Conservation (phyloP, 2,888 invertebrate species). For the Trichopria drosophilae region DNA sequence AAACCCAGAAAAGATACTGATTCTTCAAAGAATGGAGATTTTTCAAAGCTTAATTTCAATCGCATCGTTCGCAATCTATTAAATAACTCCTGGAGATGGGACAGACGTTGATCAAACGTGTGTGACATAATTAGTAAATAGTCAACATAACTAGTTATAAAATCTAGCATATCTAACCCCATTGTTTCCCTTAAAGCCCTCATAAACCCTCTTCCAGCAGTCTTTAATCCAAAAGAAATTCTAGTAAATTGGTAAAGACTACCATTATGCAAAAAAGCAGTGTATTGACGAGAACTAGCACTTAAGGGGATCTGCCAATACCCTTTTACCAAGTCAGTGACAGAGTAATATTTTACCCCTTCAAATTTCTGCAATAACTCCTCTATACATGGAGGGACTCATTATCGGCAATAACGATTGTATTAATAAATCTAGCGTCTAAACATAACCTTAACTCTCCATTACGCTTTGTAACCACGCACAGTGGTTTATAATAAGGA, state of each 20-base stretch:
- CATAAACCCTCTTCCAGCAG: neutral
- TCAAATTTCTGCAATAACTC: too few species aligned
- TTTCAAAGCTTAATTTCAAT: conserved; percentile 38
- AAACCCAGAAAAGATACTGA: conserved; percentile 11
- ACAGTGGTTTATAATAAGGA: neutral
- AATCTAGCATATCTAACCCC: conserved; percentile 37
- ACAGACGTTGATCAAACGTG: conserved; percentile 32
- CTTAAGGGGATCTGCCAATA: neutral
- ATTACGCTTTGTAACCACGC: too few species aligned
- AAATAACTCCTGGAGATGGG: conserved; percentile 32
- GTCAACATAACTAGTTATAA: conserved; percentile 41
- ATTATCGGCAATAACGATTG: conserved; percentile 40
- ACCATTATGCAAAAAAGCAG: conserved; percentile 1
- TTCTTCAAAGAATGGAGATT: conserved; percentile 32
- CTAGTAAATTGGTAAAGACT: neutral
- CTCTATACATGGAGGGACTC: conserved; percentile 36
- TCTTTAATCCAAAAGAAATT: conserved; percentile 1
- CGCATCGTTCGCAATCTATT: conserved; percentile 26
- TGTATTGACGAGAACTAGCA: neutral
- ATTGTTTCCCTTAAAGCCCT: conserved; percentile 27
- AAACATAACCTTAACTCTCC: too few species aligned
- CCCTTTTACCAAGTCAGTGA: conserved; percentile 57
- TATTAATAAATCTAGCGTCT: too few species aligned
- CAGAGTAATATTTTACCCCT: too few species aligned
- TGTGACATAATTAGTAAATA: conserved; percentile 40